These are phyloP conservation scores for Eurosta solidaginis DNA, from an alignment of 1,140 invertebrate genomes.

Conservation along the genomic window DNA sequence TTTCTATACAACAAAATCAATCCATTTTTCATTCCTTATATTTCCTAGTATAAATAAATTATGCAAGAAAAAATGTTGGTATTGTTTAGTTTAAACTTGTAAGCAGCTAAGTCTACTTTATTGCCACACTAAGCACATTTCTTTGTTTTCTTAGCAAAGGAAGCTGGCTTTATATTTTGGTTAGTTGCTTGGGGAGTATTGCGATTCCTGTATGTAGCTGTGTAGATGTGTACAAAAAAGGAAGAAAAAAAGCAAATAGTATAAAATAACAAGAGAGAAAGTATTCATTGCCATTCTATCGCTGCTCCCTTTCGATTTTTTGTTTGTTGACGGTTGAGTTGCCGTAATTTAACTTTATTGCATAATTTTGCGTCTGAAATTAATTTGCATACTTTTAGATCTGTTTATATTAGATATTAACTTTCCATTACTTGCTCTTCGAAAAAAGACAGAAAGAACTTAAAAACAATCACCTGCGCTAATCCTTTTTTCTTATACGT, in stretches of 20 bases:
- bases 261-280: no score
- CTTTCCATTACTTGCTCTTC: slow-evolving; percentile 6
- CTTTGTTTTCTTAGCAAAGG: background rate
- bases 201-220: no score
- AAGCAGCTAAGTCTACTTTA: slow-evolving; percentile 1
- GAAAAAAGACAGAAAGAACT: background rate
- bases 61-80: background rate
- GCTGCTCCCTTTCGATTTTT: no score
- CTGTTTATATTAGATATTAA: background rate
- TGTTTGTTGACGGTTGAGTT: background rate
- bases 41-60: no score
- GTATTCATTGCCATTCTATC: no score
- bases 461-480: background rate
- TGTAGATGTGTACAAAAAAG: no score
- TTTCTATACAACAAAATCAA: no score
- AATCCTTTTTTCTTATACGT: background rate
- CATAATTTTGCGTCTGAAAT: background rate
- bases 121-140: background rate
- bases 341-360: background rate
- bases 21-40: no score
- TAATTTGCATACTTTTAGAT: slow-evolving; percentile 28
- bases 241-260: no score
- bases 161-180: background rate
- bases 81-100: slow-evolving; percentile 15
- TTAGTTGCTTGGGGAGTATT: no score